Conservation (phyloP, 2,888 invertebrate genomes). For the Merodon equestris region DNA sequence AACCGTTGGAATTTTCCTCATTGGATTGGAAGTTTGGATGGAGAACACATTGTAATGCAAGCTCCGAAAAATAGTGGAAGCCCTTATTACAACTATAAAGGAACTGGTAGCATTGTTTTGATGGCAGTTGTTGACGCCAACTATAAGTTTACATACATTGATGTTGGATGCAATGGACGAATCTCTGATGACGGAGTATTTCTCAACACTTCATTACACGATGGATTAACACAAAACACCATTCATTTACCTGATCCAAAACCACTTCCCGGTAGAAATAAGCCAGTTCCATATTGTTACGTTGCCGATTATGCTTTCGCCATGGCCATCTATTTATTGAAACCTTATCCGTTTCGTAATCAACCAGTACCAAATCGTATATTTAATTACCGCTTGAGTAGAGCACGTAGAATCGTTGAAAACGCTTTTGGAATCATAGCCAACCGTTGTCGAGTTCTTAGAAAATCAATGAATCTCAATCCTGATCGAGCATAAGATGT, state of each 20-base stretch:
- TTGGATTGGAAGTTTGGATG: conserved; percentile 37
- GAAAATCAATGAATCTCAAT: no score
- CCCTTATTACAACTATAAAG: conserved; percentile 48
- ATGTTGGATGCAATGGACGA: no score
- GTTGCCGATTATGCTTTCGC: neutral
- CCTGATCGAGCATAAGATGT: no score
- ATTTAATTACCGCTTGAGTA: conserved; percentile 7
- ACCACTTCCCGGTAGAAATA: no score
- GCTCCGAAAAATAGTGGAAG: conserved; percentile 41
- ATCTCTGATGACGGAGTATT: no score
- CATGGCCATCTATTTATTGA: conserved; percentile 6
- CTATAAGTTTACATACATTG: no score
- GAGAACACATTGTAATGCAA: conserved; percentile 36
- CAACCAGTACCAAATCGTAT: conserved; percentile 22
- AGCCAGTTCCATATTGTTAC: neutral
- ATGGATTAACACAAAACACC: no score
- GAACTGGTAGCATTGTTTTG: conserved; percentile 9
- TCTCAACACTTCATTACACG: no score
- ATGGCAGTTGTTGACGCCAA: conserved; percentile 18
- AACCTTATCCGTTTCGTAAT: conserved; percentile 11
- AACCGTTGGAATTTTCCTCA: conserved; percentile 43
- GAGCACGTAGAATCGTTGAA: no score
- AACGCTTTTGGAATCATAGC: no score
- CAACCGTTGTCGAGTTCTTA: no score
- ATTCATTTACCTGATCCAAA: no score